Conservation (phyloP, 2,888 invertebrate genomes). For the Parapristionchus giblindavisi region DNA sequence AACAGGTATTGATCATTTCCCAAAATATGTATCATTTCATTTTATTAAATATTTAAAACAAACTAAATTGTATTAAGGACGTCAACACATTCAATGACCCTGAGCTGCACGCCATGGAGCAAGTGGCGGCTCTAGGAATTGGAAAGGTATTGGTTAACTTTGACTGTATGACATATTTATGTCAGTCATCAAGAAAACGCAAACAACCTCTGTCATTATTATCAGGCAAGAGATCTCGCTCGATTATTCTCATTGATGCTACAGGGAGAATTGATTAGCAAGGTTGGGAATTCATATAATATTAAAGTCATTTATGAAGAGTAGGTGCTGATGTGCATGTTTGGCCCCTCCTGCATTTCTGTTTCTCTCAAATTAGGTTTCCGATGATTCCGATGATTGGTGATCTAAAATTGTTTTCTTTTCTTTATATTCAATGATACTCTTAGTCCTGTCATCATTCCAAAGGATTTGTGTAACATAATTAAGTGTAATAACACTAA, state of each 20-base stretch:
- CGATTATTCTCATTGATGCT: conserved; percentile 63
- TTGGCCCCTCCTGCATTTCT: no score
- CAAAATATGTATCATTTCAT: background rate
- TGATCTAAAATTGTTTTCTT: no score
- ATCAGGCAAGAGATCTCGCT: conserved; percentile 61
- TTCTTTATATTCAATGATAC: no score
- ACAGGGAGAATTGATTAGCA: conserved; percentile 59
- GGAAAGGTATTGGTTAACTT: conserved; percentile 28
- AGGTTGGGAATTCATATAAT: no score
- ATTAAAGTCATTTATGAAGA: no score
- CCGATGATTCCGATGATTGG: no score
- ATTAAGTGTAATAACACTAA: background rate
- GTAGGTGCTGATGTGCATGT: no score
- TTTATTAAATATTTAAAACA: background rate
- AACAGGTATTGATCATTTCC: conserved; percentile 48
- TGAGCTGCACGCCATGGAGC: conserved; percentile 63
- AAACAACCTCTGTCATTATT: background rate
- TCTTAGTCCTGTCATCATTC: no score
- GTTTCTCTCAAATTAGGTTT: no score
- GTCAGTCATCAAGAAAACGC: background rate
- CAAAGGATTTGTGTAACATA: no score
- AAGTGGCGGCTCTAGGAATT: conserved; percentile 59
- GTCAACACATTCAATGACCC: conserved; percentile 68
- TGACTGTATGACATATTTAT: background rate
- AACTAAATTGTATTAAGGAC: conserved; percentile 42